phyloP scores from a whole-genome alignment of 2,888 invertebrate species.

The Hedya salicella region DNA sequence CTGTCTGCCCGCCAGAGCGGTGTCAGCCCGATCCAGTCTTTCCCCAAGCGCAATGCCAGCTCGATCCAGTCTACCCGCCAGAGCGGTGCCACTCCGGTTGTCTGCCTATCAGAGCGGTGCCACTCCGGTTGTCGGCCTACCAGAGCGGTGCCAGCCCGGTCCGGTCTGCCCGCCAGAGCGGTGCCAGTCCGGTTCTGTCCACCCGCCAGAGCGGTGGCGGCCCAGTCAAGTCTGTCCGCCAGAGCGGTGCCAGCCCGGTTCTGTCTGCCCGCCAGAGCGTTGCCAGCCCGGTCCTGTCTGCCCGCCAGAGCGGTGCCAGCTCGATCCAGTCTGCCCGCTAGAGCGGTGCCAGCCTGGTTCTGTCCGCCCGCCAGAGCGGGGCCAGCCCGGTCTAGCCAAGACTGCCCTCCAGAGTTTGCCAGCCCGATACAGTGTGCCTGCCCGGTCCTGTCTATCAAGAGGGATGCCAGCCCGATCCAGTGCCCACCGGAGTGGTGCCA shows the following conservation, averaged over 20 bases:
- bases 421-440: not conserved
- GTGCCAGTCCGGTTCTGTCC: not conserved
- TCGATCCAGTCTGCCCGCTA: constrained; percentile 6
- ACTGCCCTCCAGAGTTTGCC: not conserved
- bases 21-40: not conserved
- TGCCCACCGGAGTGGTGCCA: not conserved
- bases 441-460: too few relatives aligned
- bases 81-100: too few relatives aligned
- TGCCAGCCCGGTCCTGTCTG: not conserved
- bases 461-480: not conserved
- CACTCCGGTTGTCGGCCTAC: not conserved
- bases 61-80: not conserved
- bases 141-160: not conserved
- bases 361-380: not conserved
- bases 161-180: not conserved
- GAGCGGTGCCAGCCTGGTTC: not conserved
- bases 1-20: not conserved
- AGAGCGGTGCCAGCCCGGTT: constrained; percentile 6
- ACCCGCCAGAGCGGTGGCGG: not conserved
- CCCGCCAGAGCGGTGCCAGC: constrained; percentile 3
- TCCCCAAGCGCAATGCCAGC: not conserved
- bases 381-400: constrained; percentile 13
- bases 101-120: not conserved
- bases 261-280: constrained; percentile 3
- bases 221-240: constrained; percentile 11